phyloP scores from a whole-genome alignment of 1,140 invertebrate genomes.

The Lysiphlebus fabarum region DNA sequence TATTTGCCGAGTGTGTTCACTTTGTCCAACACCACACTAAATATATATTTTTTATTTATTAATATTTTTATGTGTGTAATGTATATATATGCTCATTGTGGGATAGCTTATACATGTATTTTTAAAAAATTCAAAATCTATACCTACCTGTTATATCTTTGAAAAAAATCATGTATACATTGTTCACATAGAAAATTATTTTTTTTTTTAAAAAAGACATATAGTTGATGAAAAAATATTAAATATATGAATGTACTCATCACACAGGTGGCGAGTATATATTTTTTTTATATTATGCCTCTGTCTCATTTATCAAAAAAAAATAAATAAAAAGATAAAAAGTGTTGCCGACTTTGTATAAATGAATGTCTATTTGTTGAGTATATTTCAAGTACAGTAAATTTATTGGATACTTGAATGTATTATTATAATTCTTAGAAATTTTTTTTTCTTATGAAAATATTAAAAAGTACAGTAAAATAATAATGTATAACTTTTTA shows the following conservation, averaged over 20 bases:
- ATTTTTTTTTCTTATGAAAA: not conserved
- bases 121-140: too few relatives aligned
- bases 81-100: not conserved
- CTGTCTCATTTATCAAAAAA: too few relatives aligned
- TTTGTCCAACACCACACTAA: slow-evolving; percentile 2
- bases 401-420: slow-evolving; percentile 15
- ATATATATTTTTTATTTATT: too few relatives aligned
- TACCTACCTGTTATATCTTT: slow-evolving; percentile 10
- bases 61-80: too few relatives aligned
- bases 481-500: not conserved
- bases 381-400: slow-evolving; percentile 2
- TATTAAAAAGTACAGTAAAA: slow-evolving; percentile 1
- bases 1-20: slow-evolving; percentile 18
- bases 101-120: too few relatives aligned
- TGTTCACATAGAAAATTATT: not conserved
- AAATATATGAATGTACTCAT: not conserved
- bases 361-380: slow-evolving; percentile 9
- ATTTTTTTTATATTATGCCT: not conserved
- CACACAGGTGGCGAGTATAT: slow-evolving; percentile 10
- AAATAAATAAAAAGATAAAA: slow-evolving; percentile 11
- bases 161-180: not conserved
- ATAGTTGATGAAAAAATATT: too few relatives aligned
- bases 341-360: slow-evolving; percentile 23
- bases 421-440: too few relatives aligned
- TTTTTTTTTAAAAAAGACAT: slow-evolving; percentile 4